Conservation (phyloP, 2,797 vertebrate species). For the Aphelocoma californica region DNA sequence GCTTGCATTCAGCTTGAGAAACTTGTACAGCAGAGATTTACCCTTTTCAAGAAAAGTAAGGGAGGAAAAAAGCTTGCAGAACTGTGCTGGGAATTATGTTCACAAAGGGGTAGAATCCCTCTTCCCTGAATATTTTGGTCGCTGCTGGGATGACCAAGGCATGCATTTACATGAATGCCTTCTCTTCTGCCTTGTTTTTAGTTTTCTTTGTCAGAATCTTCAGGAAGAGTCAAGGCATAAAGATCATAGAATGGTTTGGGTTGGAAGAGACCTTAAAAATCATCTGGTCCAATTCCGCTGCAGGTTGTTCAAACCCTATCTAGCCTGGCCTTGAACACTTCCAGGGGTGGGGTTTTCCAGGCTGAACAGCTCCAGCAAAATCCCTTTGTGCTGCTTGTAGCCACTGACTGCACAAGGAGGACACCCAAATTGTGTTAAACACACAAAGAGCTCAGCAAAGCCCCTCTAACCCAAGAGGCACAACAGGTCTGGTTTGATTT, state of each 20-base stretch:
- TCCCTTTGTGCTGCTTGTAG: background rate
- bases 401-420: background rate
- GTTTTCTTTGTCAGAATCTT: background rate
- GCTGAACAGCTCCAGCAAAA: background rate
- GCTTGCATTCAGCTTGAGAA: background rate
- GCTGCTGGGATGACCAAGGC: background rate
- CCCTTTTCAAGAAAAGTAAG: background rate
- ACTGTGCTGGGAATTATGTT: background rate
- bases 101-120: background rate
- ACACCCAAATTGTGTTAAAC: background rate
- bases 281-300: background rate
- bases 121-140: background rate
- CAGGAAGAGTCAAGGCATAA: background rate
- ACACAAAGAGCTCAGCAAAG: background rate
- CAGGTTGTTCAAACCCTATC: background rate
- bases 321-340: background rate
- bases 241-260: background rate
- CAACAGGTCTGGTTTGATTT: background rate
- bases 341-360: background rate
- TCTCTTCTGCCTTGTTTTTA: background rate
- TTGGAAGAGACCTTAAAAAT: background rate
- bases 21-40: background rate
- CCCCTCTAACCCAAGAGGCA: background rate
- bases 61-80: rapidly evolving
- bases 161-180: background rate